These are phyloP conservation scores for Notothenia coriiceps DNA, from an alignment of 2,113 vertebrate species.

Conservation along the genomic window DNA sequence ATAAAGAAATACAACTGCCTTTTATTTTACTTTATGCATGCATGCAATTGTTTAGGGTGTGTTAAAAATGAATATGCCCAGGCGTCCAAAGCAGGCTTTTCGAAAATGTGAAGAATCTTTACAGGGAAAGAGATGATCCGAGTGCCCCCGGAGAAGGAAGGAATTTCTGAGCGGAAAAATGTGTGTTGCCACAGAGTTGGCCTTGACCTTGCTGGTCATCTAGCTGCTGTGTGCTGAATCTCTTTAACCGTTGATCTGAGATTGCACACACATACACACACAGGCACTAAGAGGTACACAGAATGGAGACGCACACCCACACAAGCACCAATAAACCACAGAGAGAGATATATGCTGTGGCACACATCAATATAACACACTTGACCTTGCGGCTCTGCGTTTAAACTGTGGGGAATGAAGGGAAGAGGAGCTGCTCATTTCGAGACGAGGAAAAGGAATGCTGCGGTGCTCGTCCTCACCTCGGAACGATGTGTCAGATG, in stretches of 20 bases:
- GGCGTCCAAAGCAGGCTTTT: constrained; percentile 7
- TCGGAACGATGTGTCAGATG: constrained; percentile 42
- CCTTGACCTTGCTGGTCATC: constrained; percentile 77
- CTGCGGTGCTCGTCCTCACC: constrained; percentile 20
- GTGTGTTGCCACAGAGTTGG: constrained; percentile 74
- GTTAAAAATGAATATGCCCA: constrained; percentile 2
- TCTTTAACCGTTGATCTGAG: constrained; percentile 66
- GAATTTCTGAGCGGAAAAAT: constrained; percentile 72
- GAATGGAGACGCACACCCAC: constrained; percentile 28
- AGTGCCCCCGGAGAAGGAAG: constrained; percentile 47
- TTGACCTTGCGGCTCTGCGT: constrained; percentile 72
- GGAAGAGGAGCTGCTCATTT: constrained; percentile 27
- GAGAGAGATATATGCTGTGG: constrained; percentile 33
- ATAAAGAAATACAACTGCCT: background rate
- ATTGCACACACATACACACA: constrained; percentile 15
- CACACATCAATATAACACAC: constrained; percentile 52
- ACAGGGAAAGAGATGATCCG: constrained; percentile 48
- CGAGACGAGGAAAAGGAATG: constrained; percentile 11
- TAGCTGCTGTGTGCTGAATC: constrained; percentile 71
- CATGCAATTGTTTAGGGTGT: background rate
- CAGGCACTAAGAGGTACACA: constrained; percentile 8
- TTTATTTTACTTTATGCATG: background rate
- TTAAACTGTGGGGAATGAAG: constrained; percentile 42
- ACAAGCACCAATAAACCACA: constrained; percentile 46
- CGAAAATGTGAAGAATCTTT: constrained; percentile 11